These are phyloP conservation scores for Chydorus sphaericus DNA, from an alignment of 2,888 invertebrate species.

Conservation along the genomic window DNA sequence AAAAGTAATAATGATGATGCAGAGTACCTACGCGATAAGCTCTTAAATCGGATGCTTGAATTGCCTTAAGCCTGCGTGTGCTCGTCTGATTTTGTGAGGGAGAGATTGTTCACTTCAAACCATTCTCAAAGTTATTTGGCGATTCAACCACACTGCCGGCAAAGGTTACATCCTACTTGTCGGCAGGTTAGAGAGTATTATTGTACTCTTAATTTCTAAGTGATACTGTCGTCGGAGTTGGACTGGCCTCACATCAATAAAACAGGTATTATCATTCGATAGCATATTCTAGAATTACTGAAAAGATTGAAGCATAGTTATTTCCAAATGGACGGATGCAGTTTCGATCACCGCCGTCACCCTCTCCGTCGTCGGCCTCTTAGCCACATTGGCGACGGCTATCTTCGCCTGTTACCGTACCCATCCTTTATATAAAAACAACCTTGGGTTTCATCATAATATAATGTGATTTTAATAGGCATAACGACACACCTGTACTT, in stretches of 20 bases:
- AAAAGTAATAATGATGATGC: slow-evolving; percentile 41
- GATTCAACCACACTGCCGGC: slow-evolving; percentile 39
- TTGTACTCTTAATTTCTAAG: too few relatives aligned
- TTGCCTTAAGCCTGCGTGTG: slow-evolving; percentile 40
- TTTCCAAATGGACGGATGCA: too few relatives aligned
- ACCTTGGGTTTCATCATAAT: too few relatives aligned
- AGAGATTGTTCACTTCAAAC: slow-evolving; percentile 45
- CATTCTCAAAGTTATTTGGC: slow-evolving; percentile 42
- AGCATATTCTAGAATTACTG: too few relatives aligned
- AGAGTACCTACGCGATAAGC: slow-evolving; percentile 37
- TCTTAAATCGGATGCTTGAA: neutral
- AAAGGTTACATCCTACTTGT: slow-evolving; percentile 49
- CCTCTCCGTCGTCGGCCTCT: slow-evolving; percentile 44
- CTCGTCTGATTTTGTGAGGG: slow-evolving; percentile 70
- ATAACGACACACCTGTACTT: slow-evolving; percentile 61
- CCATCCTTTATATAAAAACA: too few relatives aligned
- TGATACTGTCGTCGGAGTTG: slow-evolving; percentile 46
- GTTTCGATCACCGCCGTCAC: too few relatives aligned
- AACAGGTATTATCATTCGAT: too few relatives aligned
- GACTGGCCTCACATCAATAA: slow-evolving; percentile 44
- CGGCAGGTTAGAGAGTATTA: slow-evolving; percentile 54
- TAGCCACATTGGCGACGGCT: slow-evolving; percentile 42
- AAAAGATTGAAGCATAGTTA: too few relatives aligned
- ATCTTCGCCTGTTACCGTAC: slow-evolving; percentile 45
- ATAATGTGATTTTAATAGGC: too few relatives aligned